phyloP scores from a whole-genome alignment of 1,140 invertebrate species.

The Caenorhabditis brenneri region DNA sequence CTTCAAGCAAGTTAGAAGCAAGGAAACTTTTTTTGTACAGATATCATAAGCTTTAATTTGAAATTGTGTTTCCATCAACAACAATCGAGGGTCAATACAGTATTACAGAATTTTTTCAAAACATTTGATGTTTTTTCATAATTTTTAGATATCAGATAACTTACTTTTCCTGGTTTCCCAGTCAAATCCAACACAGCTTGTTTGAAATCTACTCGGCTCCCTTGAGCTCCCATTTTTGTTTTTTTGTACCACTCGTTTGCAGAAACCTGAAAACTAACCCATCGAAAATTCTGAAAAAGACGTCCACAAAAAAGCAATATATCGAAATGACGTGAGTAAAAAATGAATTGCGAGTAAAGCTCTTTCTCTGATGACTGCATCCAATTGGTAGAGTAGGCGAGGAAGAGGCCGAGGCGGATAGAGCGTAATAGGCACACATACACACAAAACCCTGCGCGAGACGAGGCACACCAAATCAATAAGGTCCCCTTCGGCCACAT shows the following conservation, averaged over 20 bases:
- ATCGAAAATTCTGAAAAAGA: not conserved
- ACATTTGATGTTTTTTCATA: too few relatives aligned
- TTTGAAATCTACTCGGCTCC: conserved; percentile 94
- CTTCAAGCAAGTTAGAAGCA: too few relatives aligned
- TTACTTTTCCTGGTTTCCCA: conserved; percentile 81
- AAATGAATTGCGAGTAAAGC: not conserved
- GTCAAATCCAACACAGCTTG: conserved; percentile 95
- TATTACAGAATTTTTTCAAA: too few relatives aligned
- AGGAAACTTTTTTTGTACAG: too few relatives aligned
- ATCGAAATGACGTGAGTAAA: not conserved
- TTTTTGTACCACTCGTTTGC: not conserved
- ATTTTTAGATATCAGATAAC: not conserved
- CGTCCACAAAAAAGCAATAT: not conserved
- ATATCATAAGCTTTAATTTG: too few relatives aligned
- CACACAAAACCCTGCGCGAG: not conserved
- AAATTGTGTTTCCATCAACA: too few relatives aligned
- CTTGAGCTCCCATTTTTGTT: conserved; percentile 87
- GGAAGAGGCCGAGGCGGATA: conserved; percentile 13
- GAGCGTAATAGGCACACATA: conserved; percentile 24
- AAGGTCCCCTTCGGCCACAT: conserved; percentile 26
- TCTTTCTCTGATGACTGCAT: not conserved
- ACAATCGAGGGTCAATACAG: too few relatives aligned
- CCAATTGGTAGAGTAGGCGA: not conserved
- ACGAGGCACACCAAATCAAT: conserved; percentile 8
- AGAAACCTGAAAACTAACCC: not conserved